Base-by-base conservation (phyloP, 2,113 vertebrate species). In the Rhinolophus sinicus region DNA sequence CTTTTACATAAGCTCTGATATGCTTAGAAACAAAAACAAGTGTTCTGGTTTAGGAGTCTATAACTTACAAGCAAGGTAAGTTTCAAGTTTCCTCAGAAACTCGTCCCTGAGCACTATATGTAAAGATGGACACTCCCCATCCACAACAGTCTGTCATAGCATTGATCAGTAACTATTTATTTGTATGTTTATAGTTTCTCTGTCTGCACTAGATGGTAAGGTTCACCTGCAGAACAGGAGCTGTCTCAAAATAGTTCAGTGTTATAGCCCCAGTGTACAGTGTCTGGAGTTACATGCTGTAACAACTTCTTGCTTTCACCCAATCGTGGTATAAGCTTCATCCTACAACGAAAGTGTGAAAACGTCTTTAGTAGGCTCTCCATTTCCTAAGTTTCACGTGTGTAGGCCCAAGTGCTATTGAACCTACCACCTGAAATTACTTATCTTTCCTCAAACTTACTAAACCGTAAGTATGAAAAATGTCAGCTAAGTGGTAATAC, bases 1-100 rank as follows among this genome's bases (percentile, higher is more conserved):
- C 38, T 78, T 89, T 93, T 47, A 73, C 8, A 56, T 73, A 62
- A 14, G 22, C 80, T 82, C 56, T 18, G 10, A 35, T 76, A 65
- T 60, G 14, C 50, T 70, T n/a, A 56, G 28, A 75, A 95, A 82
- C 1, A 78, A 80, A 95, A 95, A 28, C 38, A 92, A 89, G 33
- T 84, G 6, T 62, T 50, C 35, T 78, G 26, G 35, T 56, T 70
- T 13, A 96, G 5, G 19, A 78, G 19, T 78, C 35, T 64, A 38
- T 50, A 77, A 88, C 28, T 93, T 92, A 96, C 0, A 44, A 89
- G 72, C 19, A 88, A 85, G 58, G 8, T 50, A 73, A 64, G 22
- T 22, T 78, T 86, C 38, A 87, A 87, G n/a, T 83, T 93, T 87
- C 21, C 52, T 84, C 65, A 92, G 58, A 12, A 83, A 80, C 22